These are phyloP conservation scores for Nestor notabilis DNA, from an alignment of 2,113 vertebrate genomes.

Conservation along the genomic window DNA sequence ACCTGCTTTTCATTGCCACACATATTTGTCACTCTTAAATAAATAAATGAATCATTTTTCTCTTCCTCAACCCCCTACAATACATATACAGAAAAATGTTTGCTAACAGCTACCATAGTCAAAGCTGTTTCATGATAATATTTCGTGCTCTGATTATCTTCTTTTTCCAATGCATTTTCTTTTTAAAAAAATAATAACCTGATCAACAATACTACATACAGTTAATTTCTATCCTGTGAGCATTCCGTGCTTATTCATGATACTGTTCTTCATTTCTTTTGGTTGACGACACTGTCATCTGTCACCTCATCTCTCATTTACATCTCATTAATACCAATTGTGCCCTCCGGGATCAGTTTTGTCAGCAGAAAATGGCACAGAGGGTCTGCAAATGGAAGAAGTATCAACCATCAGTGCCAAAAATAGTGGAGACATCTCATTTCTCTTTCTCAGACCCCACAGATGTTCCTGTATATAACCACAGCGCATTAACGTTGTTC, in stretches of 20 bases:
- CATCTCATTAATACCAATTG: conserved; percentile 57
- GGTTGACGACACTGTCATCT: conserved; percentile 52
- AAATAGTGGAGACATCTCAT: conserved; percentile 5
- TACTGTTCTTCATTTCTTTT: conserved; percentile 7
- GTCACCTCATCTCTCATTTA: conserved; percentile 62
- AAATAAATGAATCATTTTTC: conserved; percentile 36
- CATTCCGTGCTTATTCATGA: conserved; percentile 39
- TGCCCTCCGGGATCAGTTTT: conserved; percentile 38
- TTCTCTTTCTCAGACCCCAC: not conserved
- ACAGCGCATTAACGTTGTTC: not conserved
- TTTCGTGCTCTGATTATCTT: conserved; percentile 56
- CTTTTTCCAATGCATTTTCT: conserved; percentile 39
- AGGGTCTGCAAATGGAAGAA: conserved; percentile 27
- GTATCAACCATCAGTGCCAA: conserved; percentile 1
- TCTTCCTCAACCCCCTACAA: not conserved
- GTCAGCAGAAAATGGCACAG: conserved; percentile 45
- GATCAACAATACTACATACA: not conserved
- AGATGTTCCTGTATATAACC: not conserved
- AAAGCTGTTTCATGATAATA: conserved; percentile 44
- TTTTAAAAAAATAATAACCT: not conserved
- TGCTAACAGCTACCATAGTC: conserved; percentile 5
- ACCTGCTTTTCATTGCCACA: not conserved
- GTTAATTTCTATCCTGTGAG: not conserved
- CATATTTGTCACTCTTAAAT: conserved; percentile 2
- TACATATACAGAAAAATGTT: not conserved